Evolutionary conservation across 2,888 invertebrate species (phyloP).

Genomic region (Tubulanus polymorphus): DNA sequence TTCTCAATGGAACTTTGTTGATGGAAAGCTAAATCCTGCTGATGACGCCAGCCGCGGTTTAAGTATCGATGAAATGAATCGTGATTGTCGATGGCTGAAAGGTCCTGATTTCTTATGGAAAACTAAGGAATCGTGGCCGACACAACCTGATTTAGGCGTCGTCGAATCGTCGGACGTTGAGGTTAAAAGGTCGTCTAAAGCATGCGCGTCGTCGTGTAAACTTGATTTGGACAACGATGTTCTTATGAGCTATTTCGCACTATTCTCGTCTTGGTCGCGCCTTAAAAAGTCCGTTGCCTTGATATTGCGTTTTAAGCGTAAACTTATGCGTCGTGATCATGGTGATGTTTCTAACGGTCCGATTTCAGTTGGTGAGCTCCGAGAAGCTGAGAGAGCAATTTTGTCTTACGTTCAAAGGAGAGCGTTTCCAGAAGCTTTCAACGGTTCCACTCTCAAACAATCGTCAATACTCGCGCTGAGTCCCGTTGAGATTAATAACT

Average conservation of each 20-base stretch:
- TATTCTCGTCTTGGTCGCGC: not conserved
- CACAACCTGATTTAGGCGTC: not conserved
- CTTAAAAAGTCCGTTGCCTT: conserved; percentile 3
- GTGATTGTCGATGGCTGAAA: not conserved
- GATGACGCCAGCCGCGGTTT: conserved; percentile 4
- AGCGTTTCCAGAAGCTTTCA: no score
- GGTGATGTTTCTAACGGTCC: not conserved
- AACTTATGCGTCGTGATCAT: not conserved
- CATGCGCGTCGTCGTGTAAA: not conserved
- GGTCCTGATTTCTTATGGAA: conserved; percentile 6
- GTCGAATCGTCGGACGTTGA: conserved; percentile 2
- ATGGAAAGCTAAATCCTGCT: conserved; percentile 4
- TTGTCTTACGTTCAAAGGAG: not conserved
- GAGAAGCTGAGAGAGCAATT: not conserved
- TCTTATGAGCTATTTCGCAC: not conserved
- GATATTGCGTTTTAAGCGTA: not conserved
- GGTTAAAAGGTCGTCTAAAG: not conserved
- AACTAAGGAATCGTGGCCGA: not conserved
- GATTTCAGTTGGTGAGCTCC: not conserved
- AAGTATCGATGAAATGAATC: not conserved
- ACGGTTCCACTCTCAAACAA: not conserved
- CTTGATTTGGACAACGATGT: no score
- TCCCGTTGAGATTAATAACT: not conserved
- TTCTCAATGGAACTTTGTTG: conserved; percentile 7
- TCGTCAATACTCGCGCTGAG: not conserved